A percentile compares a stretch with the other conserved stretches of the same genome.
Evolutionary conservation across 2,113 vertebrate genomes (phyloP).

Genomic region (Philantomba maxwellii): DNA sequence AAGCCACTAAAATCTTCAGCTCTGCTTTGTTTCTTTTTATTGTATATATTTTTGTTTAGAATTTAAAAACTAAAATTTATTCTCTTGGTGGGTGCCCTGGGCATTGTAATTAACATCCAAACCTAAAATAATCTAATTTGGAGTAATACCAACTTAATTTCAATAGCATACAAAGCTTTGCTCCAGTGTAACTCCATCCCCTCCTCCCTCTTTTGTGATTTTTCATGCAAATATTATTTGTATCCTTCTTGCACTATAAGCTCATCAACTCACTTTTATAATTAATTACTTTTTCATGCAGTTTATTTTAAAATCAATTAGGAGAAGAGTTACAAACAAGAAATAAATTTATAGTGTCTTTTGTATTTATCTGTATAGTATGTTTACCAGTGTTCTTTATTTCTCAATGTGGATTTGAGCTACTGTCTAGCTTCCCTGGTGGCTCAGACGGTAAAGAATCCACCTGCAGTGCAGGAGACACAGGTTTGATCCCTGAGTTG

Average conservation of each 20-base stretch:
- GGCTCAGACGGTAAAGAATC: not conserved
- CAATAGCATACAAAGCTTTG: not conserved
- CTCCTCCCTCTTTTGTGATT: not conserved
- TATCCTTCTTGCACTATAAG: not conserved
- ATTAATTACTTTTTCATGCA: not conserved
- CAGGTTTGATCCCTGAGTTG: not conserved
- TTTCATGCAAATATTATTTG: not conserved
- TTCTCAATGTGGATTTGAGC: not conserved
- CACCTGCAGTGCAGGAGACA: not conserved
- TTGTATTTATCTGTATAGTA: not conserved
- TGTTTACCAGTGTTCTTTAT: not conserved
- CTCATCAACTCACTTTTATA: not conserved
- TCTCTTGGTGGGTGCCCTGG: not conserved
- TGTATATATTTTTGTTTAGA: not conserved
- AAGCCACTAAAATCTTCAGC: not conserved
- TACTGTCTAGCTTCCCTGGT: not conserved
- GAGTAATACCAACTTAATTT: slow-evolving; percentile 3
- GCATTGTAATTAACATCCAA: not conserved
- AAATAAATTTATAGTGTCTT: not conserved
- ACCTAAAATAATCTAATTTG: slow-evolving; percentile 4
- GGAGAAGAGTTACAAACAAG: not conserved
- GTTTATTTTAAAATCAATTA: not conserved
- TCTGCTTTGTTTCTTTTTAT: not conserved
- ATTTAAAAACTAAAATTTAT: not conserved
- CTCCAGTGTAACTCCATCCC: not conserved